Conservation (phyloP, 2,888 invertebrate genomes). For the Oscheius sp. region DNA sequence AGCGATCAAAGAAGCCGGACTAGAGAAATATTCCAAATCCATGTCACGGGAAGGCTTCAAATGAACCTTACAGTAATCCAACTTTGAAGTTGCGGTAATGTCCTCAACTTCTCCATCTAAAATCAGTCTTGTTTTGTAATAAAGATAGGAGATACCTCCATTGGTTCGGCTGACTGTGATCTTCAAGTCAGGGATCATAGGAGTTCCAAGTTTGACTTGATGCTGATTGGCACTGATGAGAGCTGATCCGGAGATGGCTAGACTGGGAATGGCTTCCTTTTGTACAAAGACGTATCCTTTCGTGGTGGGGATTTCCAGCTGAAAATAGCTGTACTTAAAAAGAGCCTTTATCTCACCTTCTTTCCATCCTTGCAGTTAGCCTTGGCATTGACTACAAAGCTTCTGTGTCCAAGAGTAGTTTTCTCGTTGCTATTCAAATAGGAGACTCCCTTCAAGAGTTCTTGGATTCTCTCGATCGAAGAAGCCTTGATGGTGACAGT, state of each 20-base stretch:
- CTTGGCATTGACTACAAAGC: conserved; percentile 83
- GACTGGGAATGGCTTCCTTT: conserved; percentile 83
- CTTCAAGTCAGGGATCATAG: conserved; percentile 85
- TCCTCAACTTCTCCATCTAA: conserved; percentile 54
- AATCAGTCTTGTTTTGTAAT: not conserved
- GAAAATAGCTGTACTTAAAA: not conserved
- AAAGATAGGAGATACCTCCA: conserved; percentile 33
- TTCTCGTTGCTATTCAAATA: conserved; percentile 89
- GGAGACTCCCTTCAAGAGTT: conserved; percentile 75
- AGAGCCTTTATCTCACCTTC: conserved; percentile 27
- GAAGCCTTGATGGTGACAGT: not conserved
- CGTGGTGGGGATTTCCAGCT: conserved; percentile 77
- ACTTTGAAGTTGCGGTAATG: conserved; percentile 54
- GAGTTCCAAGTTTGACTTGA: conserved; percentile 85
- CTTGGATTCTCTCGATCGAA: not conserved
- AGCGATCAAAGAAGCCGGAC: conserved; percentile 81
- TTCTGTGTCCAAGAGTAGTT: conserved; percentile 93
- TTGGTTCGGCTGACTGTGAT: conserved; percentile 74
- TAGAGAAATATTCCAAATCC: conserved; percentile 87
- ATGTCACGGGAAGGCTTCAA: conserved; percentile 94
- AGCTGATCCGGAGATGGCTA: conserved; percentile 76
- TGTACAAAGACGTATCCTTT: conserved; percentile 88
- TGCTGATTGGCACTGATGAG: conserved; percentile 86
- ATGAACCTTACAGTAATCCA: conserved; percentile 76
- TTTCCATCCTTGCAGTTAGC: conserved; percentile 76